Evolutionary conservation across 1,140 invertebrate genomes (phyloP).

Genomic region (Drosophila bipectinata): DNA sequence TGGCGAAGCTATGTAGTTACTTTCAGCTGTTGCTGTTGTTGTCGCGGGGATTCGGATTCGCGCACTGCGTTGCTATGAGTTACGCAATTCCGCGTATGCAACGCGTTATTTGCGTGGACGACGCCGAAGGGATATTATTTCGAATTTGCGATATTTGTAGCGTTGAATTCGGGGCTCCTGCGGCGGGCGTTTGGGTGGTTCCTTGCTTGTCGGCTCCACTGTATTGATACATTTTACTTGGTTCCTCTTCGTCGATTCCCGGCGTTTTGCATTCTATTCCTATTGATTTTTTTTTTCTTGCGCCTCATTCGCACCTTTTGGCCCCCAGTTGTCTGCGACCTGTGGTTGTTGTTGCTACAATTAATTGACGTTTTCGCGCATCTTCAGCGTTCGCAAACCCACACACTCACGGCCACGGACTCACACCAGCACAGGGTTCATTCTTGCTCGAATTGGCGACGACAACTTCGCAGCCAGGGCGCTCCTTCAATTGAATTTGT

Average conservation of each 20-base stretch:
- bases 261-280: slow-evolving; percentile 47
- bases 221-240: slow-evolving; percentile 59
- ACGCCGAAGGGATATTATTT: slow-evolving; percentile 48
- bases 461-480: slow-evolving; percentile 14
- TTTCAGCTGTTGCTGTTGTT: slow-evolving; percentile 10
- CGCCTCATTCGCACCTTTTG: slow-evolving; percentile 76
- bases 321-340: slow-evolving; percentile 55
- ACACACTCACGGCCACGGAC: slow-evolving; percentile 14
- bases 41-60: slow-evolving; percentile 3
- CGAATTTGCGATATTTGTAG: slow-evolving; percentile 62
- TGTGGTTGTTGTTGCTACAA: slow-evolving; percentile 43
- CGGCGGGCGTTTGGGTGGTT: slow-evolving; percentile 27
- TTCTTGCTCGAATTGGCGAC: slow-evolving; percentile 29
- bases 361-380: slow-evolving; percentile 76
- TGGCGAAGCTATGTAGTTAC: slow-evolving; percentile 11
- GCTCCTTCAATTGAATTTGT: slow-evolving; percentile 25
- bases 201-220: slow-evolving; percentile 46
- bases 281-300: slow-evolving; percentile 81
- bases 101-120: slow-evolving; percentile 60
- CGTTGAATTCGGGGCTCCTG: slow-evolving; percentile 17
- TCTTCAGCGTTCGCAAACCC: slow-evolving; percentile 38
- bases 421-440: slow-evolving; percentile 13
- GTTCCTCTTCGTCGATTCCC: slow-evolving; percentile 6
- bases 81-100: slow-evolving; percentile 72
- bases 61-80: slow-evolving; percentile 35